Evolutionary conservation across 2,797 vertebrate genomes (phyloP), one percentile per base, ranked within the genome.

Genomic region (Crenichthys baileyi): DNA sequence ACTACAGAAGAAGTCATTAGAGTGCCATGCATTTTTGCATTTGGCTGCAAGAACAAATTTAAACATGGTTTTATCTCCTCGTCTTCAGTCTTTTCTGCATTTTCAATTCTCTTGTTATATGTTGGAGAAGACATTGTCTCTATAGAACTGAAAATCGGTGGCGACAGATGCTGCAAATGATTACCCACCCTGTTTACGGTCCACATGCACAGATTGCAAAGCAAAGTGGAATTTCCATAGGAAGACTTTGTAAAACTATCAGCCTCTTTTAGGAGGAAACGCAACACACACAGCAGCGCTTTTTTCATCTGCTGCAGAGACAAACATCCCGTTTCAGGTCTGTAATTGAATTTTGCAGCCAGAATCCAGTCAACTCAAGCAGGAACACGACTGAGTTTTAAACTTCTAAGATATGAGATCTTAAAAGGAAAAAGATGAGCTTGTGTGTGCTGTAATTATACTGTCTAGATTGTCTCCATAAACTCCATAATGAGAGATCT

Each of bases 341-440:
- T 84, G 76, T 88, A 94, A 89, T 91, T 91, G 89, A 82, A 81
- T 85, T 90, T 82, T 76, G 48, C 76, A 65, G 68, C 31, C 56
- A 76, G 53, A 84, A 79, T 82, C 67, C 73, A 76, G 77, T 71
- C 63, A 56, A 77, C 78, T 51, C 88, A 18, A 84, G 88, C 73
- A 50, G 65, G 51, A 83, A 77, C 88, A 86, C 20, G 72, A 79
- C 81, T 55, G 77, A 77, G 78, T 82, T 77, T 85, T 78, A 63
- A 73, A 82, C 73, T 74, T 88, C 80, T 83, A 22, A 85, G 74
- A 73, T 75, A 31, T 39, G 41, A 41, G 48, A 77, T 85, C 41
- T 77, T 68, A 13, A 83, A 77, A 82, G 60, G 73, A 71, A 75
- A 81, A 72, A 29, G 44, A 70, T 55, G 78, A 83, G 78, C 85